A percentile compares a stretch with the other conserved stretches of the same genome.
Conservation (phyloP, 2,113 vertebrate species). For the Tenebrosternarchus preto region DNA sequence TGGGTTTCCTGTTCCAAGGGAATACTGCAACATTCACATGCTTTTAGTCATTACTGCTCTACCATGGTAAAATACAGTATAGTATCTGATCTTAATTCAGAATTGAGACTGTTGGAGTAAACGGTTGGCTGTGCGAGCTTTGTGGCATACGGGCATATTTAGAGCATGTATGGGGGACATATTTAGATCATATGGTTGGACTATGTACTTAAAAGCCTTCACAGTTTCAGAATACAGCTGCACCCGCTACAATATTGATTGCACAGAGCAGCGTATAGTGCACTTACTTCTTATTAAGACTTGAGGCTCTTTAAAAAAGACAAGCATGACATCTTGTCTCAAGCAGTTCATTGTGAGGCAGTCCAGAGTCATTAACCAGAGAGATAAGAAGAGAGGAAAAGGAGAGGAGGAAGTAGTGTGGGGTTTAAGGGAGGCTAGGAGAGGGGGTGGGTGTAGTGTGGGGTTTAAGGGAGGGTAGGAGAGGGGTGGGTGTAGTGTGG, state of each 20-base stretch:
- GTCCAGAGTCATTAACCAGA: slow-evolving; percentile 32
- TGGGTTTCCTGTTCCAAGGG: no score
- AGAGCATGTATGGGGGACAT: no score
- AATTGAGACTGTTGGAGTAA: no score
- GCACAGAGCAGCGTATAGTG: neutral
- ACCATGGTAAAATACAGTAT: no score
- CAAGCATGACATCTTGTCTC: slow-evolving; percentile 17
- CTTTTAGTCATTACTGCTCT: no score
- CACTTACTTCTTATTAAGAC: slow-evolving; percentile 38
- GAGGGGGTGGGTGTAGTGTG: neutral
- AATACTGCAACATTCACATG: no score
- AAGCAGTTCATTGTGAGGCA: slow-evolving; percentile 19
- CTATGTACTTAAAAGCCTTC: neutral
- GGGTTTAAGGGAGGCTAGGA: neutral
- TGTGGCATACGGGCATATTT: no score
- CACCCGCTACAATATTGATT: neutral
- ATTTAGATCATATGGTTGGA: neutral
- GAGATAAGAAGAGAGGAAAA: neutral
- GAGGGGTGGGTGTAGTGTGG: neutral
- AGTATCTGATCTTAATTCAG: no score
- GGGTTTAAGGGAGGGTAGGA: neutral
- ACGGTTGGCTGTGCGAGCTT: no score
- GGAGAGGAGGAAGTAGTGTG: neutral
- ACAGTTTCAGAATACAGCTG: neutral
- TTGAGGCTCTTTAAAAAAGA: slow-evolving; percentile 25